These are phyloP conservation scores for Cairina moschata DNA, from an alignment of 2,113 vertebrate species.

Conservation along the genomic window DNA sequence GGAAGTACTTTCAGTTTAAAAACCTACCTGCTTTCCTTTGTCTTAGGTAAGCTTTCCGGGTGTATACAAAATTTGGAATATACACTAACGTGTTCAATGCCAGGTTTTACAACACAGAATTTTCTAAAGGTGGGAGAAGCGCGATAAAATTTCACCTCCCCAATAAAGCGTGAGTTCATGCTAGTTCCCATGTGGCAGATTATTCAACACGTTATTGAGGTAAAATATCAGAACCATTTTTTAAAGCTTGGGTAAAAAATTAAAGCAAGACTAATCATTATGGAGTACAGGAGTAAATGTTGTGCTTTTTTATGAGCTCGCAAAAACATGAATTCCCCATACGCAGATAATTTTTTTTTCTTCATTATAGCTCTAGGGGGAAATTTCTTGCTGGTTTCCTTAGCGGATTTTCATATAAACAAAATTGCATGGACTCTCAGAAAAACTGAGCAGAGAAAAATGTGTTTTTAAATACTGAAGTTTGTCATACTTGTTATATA, in stretches of 20 bases:
- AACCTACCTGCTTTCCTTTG: neutral
- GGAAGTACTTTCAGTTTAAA: neutral
- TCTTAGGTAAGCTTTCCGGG: neutral
- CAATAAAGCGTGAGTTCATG: neutral
- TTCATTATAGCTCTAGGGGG: neutral
- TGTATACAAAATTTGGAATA: neutral
- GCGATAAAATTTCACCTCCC: neutral
- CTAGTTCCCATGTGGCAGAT: neutral
- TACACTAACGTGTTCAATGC: neutral
- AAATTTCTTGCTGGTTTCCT: neutral
- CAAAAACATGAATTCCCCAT: neutral
- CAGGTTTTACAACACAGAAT: neutral
- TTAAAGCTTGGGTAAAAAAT: slow-evolving; percentile 24
- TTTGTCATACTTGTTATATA: neutral
- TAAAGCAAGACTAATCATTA: neutral
- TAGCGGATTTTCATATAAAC: slow-evolving; percentile 13
- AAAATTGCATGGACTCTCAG: neutral
- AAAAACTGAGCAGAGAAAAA: neutral
- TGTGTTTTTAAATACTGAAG: neutral
- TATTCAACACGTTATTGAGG: neutral
- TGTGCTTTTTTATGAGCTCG: neutral
- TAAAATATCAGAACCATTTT: slow-evolving; percentile 8
- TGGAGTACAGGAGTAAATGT: neutral
- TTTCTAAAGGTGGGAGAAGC: neutral
- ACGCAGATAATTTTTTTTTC: neutral